phyloP scores from a whole-genome alignment of 2,113 vertebrate genomes.

The Pantherophis guttatus region DNA sequence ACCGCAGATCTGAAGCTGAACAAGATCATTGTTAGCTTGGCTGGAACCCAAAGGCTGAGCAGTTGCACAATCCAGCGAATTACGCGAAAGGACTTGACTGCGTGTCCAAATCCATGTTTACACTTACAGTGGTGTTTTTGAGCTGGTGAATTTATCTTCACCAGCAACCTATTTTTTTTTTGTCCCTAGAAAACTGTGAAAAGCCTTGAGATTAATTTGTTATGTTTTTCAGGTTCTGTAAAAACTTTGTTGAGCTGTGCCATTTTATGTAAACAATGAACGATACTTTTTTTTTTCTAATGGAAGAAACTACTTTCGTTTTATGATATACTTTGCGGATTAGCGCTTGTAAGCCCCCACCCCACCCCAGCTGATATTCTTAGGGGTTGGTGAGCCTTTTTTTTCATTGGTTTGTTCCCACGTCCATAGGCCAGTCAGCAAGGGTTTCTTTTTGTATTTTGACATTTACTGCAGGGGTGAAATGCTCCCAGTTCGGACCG shows the following conservation, averaged over 20 bases:
- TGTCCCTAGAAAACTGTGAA: not conserved
- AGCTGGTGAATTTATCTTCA: not conserved
- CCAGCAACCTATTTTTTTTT: not conserved
- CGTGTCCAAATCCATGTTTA: not conserved
- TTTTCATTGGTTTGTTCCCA: not conserved
- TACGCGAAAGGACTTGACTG: not conserved
- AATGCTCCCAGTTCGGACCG: no score
- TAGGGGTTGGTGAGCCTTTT: not conserved
- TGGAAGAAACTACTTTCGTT: not conserved
- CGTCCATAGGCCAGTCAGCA: not conserved
- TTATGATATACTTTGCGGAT: not conserved
- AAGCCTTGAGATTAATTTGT: not conserved
- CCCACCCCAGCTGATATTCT: not conserved
- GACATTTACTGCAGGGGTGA: not conserved
- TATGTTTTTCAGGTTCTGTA: not conserved
- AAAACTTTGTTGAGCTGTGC: not conserved
- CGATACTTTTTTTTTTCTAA: not conserved
- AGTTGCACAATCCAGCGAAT: not conserved
- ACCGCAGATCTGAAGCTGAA: not conserved
- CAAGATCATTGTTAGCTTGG: not conserved
- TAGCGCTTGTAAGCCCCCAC: not conserved
- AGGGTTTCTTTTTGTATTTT: not conserved
- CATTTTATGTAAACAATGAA: not conserved
- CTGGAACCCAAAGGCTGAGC: not conserved
- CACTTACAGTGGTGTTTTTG: not conserved